Base-by-base conservation (phyloP, 2,797 vertebrate species). In the Poecilia wingei region DNA sequence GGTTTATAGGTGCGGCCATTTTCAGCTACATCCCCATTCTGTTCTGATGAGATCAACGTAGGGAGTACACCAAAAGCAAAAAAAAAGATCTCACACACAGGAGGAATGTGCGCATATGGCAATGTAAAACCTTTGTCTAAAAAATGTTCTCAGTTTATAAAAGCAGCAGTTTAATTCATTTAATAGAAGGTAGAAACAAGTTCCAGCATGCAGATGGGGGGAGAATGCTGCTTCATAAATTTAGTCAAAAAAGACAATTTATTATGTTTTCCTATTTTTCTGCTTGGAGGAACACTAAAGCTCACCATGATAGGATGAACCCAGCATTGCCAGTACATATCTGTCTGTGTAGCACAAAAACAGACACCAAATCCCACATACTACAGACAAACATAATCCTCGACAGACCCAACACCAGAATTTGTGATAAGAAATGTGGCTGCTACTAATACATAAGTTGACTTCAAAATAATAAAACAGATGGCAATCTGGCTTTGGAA, bases 271-370 rank as follows among this genome's bases (percentile, higher is more conserved):
- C 87, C 82, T 80, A 47, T 84, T 79, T 87, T 75, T 72, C 78
- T 84, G 78, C 81, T 88, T 90, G 76, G 74, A 89, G 86, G 93
- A 94, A 95, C 93, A 95, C 85, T 93, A 94, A 94, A 94, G 93
- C 92, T 93, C 76, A 83, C 71, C 18, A 28, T 89, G 90, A 93
- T 88, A 87, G 80, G 75, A 31, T 61, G 45, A 33, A 86, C 51
- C 82, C 46, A 57, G 22, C 39, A n/a, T 41, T 81, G 86, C 86
- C 87, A 92, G 82, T 66, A 79, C 83, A 88, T 86, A 86, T 66
- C 82, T 87, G 51, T 89, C 69, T 82, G 49, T 85, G 83, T 83
- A 80, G 79, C 64, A 84, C 36, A 81, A 77, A 75, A 71, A 61
- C 59, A 73, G 2, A 10, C 45, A 59, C 39, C 47, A 68, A 77